Evolutionary conservation across 2,888 invertebrate species (phyloP), one percentile per base, ranked within the genome.

Genomic region (Kryphioiulus occultus): DNA sequence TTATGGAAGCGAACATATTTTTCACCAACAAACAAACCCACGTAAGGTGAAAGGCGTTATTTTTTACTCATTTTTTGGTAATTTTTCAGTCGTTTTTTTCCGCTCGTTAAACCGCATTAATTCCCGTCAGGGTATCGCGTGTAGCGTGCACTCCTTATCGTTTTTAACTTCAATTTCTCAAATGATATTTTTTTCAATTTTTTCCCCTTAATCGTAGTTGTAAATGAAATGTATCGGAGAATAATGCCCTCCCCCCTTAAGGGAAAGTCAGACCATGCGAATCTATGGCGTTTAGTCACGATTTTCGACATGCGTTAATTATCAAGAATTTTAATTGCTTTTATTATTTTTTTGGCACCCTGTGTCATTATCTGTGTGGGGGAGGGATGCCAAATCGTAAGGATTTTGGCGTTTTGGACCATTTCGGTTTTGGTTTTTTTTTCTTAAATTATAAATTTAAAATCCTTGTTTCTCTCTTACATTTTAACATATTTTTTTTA

Each of bases 251-350:
- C 2, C 35, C 35, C 2, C 35, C 35, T 3, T 59, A 59, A 59
- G 59, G n/a, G n/a, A 59, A 59, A 59, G 26, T 68, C 0, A 26
- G 68, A 68, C 68, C 22, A 68, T 10, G 68, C 22, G 68, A 68
- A 26, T 59, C n/a, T 59, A 59, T 59, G 19, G 59, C n/a, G 59
- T 59, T 59, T 59, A 59, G 59, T 59, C 59, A 59, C 59, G 59
- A 59, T 59, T 59, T 59, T 59, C 3, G 9, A 35, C 35, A n/a
- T n/a, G n/a, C n/a, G n/a, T n/a, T n/a, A n/a, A n/a, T n/a, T n/a
- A n/a, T n/a, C n/a, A n/a, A 17, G 12, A 17, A 17, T 4, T 12
- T 53, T 53, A 53, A 53, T 53, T 53, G 17, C 17, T 53, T 17
- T 53, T 53, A 4, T 53, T 53, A 7, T 42, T 42, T 42, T 42